These are phyloP conservation scores for Drosophila atripex DNA, from an alignment of 2,888 invertebrate species.

Conservation along the genomic window DNA sequence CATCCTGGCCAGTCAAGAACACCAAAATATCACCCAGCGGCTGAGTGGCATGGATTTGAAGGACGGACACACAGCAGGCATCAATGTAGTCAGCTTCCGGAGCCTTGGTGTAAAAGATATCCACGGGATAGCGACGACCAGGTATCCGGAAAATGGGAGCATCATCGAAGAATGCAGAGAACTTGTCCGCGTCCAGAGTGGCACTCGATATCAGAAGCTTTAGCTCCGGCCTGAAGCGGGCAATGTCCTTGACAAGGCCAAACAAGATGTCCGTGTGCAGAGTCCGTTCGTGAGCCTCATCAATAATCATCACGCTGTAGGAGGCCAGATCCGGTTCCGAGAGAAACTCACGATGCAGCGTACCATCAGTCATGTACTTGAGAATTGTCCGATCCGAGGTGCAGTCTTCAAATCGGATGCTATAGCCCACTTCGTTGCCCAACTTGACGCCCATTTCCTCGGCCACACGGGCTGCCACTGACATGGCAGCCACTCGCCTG, in stretches of 20 bases:
- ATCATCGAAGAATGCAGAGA: constrained; percentile 98
- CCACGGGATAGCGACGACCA: constrained; percentile 98
- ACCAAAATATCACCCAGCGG: constrained; percentile 97
- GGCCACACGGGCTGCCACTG: constrained; percentile 98
- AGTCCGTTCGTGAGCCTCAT: constrained; percentile 99
- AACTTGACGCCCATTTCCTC: constrained; percentile 98
- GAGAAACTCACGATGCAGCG: constrained; percentile 97
- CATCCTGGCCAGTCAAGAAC: constrained; percentile 97
- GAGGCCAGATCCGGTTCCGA: constrained; percentile 98
- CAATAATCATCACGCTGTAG: constrained; percentile 99
- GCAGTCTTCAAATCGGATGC: constrained; percentile 99
- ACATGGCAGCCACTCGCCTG: constrained; percentile 99
- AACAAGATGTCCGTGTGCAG: constrained; percentile 99
- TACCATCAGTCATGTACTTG: constrained; percentile 99
- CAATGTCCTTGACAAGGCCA: constrained; percentile 98
- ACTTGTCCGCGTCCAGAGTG: constrained; percentile 98
- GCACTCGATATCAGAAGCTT: constrained; percentile 99
- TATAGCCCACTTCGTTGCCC: constrained; percentile 95
- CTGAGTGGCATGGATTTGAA: constrained; percentile 99
- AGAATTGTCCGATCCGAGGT: constrained; percentile 98
- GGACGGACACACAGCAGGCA: constrained; percentile 97
- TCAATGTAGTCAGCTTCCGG: constrained; percentile 99
- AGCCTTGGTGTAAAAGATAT: constrained; percentile 99
- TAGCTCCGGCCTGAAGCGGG: constrained; percentile 95
- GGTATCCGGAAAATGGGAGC: constrained; percentile 99